Evolutionary conservation across 2,113 vertebrate species (phyloP).

Genomic region (Hemibagrus wyckioides): DNA sequence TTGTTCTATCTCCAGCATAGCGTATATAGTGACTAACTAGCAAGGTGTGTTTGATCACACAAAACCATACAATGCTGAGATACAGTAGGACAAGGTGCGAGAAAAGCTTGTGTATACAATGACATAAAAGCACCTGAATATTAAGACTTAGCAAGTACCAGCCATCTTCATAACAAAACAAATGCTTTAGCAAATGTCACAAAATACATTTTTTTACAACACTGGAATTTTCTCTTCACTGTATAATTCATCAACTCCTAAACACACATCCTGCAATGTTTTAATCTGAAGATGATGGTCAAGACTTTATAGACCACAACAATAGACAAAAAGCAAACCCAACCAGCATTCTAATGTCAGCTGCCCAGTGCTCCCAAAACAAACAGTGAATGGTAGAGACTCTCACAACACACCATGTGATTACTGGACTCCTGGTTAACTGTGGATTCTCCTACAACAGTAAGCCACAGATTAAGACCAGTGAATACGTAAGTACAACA

Average conservation of each 20-base stretch:
- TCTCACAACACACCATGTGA: background rate
- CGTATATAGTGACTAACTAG: background rate
- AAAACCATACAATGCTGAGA: background rate
- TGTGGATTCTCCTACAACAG: background rate
- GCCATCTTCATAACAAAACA: conserved; percentile 3
- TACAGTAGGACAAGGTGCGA: background rate
- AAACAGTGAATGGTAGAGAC: background rate
- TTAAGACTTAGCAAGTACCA: conserved; percentile 15
- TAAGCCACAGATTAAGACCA: background rate
- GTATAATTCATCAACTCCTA: background rate
- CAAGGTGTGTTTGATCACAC: background rate
- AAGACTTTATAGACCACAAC: conserved; percentile 10
- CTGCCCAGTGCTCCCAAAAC: background rate
- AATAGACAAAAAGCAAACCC: background rate
- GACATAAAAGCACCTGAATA: conserved; percentile 9
- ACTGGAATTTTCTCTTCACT: conserved; percentile 1
- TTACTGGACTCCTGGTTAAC: background rate
- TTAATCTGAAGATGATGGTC: background rate
- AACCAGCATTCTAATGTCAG: background rate
- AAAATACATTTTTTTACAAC: background rate
- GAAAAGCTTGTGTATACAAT: background rate
- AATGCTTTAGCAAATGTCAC: background rate
- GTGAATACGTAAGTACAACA: background rate
- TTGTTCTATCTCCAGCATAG: background rate
- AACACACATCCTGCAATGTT: background rate